A percentile compares a stretch with the other conserved stretches of the same genome.
These are phyloP conservation scores for Athalia circularis DNA, from an alignment of 2,888 invertebrate genomes.

Conservation along the genomic window DNA sequence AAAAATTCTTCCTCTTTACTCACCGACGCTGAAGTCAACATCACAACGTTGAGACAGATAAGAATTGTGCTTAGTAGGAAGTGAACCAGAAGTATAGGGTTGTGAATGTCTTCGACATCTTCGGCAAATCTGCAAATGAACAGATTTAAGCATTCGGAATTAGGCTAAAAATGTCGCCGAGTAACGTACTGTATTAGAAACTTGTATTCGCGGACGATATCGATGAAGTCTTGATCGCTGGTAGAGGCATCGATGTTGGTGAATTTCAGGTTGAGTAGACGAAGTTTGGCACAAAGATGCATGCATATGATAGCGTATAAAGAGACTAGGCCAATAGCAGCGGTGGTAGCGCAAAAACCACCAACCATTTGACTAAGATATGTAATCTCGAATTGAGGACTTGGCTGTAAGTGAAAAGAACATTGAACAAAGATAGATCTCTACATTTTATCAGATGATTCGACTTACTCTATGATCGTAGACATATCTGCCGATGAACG, in stretches of 20 bases:
- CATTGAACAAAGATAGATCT: too few species aligned
- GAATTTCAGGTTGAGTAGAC: not conserved
- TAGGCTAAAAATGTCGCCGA: not conserved
- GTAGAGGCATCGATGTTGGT: slow-evolving; percentile 1
- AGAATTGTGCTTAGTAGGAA: not conserved
- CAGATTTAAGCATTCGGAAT: not conserved
- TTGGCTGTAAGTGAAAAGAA: not conserved
- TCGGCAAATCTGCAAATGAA: not conserved
- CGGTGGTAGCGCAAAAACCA: not conserved
- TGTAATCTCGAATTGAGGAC: not conserved
- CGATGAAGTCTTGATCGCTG: not conserved
- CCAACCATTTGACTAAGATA: not conserved
- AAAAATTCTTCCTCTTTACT: not conserved
- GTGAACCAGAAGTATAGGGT: not conserved
- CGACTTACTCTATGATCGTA: slow-evolving; percentile 10
- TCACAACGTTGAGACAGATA: not conserved
- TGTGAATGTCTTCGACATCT: slow-evolving; percentile 8
- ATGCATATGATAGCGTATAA: slow-evolving; percentile 5
- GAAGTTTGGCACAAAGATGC: slow-evolving; percentile 6
- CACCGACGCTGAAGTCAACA: not conserved
- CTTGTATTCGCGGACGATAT: not conserved
- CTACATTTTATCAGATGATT: not conserved
- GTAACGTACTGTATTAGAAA: not conserved
- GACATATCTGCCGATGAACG: not conserved
- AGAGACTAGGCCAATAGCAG: not conserved